Percentiles rank a stretch among this genome's conserved stretches.
Conservation (phyloP, 2,113 vertebrate species). For the Ifrita kowaldi region DNA sequence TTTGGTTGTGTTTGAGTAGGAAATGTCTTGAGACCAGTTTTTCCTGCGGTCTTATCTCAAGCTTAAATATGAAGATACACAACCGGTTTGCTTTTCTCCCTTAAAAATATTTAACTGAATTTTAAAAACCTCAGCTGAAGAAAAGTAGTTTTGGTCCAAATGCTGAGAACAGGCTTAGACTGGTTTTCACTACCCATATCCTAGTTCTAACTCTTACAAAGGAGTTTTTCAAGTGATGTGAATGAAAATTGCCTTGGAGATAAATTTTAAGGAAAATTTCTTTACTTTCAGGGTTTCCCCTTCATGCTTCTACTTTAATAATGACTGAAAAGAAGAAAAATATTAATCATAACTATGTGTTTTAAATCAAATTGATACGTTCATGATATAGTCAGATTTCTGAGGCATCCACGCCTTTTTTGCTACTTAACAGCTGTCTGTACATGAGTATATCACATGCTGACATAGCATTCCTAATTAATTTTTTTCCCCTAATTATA, state of each 20-base stretch:
- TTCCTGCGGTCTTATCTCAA: slow-evolving; percentile 49
- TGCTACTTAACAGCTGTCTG: not conserved
- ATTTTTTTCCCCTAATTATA: not conserved
- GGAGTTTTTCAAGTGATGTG: not conserved
- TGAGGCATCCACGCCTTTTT: not conserved
- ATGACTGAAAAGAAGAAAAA: not conserved
- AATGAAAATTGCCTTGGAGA: not conserved
- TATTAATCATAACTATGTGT: not conserved
- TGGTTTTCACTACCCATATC: not conserved
- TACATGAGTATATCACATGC: not conserved
- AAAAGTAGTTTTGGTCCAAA: not conserved
- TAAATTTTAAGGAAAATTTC: not conserved
- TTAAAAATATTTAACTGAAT: slow-evolving; percentile 6
- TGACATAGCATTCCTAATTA: not conserved
- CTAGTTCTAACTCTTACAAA: not conserved
- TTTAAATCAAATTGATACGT: not conserved
- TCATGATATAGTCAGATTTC: not conserved
- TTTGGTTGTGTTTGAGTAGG: not conserved
- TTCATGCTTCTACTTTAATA: not conserved
- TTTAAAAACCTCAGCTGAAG: not conserved
- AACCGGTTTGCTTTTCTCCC: not conserved
- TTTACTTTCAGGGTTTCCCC: not conserved
- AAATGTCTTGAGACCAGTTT: slow-evolving; percentile 13
- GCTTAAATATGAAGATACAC: not conserved
- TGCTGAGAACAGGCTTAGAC: not conserved